phyloP scores from a whole-genome alignment of 1,140 invertebrate species.

The Diplogasteroides magnus region DNA sequence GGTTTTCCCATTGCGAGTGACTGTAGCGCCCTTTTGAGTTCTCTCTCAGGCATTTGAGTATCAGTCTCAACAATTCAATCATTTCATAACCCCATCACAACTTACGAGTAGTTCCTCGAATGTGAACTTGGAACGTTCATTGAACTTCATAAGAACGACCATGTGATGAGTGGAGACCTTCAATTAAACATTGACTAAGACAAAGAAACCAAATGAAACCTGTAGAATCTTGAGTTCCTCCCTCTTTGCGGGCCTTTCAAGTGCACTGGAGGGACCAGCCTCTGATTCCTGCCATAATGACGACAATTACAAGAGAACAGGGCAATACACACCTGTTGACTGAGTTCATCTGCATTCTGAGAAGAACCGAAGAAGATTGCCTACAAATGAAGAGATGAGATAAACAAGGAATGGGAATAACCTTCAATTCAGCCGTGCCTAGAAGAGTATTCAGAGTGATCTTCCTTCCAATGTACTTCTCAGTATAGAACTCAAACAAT shows the following conservation, averaged over 20 bases:
- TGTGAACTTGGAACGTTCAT: conserved; percentile 79
- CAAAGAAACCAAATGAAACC: not conserved
- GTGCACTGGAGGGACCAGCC: too few species aligned
- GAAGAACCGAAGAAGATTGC: conserved; percentile 80
- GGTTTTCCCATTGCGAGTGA: conserved; percentile 95
- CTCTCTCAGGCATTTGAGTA: conserved; percentile 94
- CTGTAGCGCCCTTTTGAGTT: conserved; percentile 86
- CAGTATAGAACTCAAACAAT: conserved; percentile 81
- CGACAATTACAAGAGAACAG: too few species aligned
- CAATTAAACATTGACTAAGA: too few species aligned
- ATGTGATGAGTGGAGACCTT: conserved; percentile 93
- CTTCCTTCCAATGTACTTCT: conserved; percentile 94
- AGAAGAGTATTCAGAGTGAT: conserved; percentile 92
- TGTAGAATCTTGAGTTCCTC: conserved; percentile 88
- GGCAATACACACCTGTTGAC: conserved; percentile 24
- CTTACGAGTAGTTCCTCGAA: conserved; percentile 68
- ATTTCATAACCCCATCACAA: not conserved
- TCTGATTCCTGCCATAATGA: too few species aligned
- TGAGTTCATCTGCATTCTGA: conserved; percentile 47
- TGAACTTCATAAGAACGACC: conserved; percentile 96
- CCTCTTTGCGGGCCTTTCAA: too few species aligned
- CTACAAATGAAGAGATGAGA: too few species aligned
- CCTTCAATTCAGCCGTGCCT: conserved; percentile 92
- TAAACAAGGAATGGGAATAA: too few species aligned
- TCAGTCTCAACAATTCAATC: conserved; percentile 77